A percentile compares a stretch with the other conserved stretches of the same genome.
Evolutionary conservation across 2,113 vertebrate genomes (phyloP).

Genomic region (Onychorhynchus coronatus): DNA sequence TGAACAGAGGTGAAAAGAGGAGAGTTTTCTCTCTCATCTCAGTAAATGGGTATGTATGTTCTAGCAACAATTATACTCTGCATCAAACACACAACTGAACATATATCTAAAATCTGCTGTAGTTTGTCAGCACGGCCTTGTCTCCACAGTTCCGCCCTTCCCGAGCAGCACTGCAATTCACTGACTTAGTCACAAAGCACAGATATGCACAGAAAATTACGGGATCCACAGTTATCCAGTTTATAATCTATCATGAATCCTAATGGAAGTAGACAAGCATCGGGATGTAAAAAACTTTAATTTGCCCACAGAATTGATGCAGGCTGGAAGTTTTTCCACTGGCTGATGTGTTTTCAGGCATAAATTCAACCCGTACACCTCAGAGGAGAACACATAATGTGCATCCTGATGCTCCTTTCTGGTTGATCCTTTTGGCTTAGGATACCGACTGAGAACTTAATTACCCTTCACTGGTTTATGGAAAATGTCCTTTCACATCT

Average conservation of each 20-base stretch:
- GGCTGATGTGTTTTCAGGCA: not conserved
- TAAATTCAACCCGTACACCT: not conserved
- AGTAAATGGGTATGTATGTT: accelerated
- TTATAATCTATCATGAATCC: not conserved
- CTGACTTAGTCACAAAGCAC: not conserved
- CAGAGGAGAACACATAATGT: not conserved
- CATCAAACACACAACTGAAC: not conserved
- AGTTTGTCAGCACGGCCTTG: not conserved
- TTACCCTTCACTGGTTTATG: not conserved
- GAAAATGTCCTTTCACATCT: not conserved
- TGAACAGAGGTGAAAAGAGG: not conserved
- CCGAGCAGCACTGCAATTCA: not conserved
- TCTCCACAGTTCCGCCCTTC: not conserved
- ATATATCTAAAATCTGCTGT: not conserved
- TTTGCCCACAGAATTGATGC: not conserved
- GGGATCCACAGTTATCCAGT: not conserved
- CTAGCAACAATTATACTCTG: not conserved
- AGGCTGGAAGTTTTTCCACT: not conserved
- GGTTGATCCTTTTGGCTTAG: not conserved
- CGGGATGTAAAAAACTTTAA: not conserved
- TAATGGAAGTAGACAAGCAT: not conserved
- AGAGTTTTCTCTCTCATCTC: not conserved
- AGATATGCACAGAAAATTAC: not conserved
- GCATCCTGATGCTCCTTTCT: not conserved
- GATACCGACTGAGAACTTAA: not conserved